These are phyloP conservation scores for Gulo gulo DNA, from an alignment of 2,113 vertebrate species.

Conservation along the genomic window DNA sequence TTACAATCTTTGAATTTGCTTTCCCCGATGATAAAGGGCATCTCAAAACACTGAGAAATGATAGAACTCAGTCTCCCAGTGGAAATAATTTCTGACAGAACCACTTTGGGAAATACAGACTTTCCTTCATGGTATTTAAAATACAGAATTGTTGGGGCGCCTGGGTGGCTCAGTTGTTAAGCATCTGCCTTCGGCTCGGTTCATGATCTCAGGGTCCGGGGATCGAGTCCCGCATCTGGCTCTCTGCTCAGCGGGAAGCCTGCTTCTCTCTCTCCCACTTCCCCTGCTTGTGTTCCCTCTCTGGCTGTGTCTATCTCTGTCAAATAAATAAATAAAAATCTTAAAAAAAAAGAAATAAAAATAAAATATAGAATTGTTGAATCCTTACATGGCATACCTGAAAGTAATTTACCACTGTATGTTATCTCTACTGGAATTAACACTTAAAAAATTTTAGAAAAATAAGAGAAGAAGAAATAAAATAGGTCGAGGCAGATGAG, in stretches of 20 bases:
- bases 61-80: background rate
- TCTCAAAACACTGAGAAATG: background rate
- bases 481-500: background rate
- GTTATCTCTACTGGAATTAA: background rate
- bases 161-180: no score
- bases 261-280: no score
- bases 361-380: background rate
- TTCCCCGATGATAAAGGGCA: background rate
- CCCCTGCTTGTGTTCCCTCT: no score
- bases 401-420: background rate
- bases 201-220: no score
- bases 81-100: background rate
- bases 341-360: no score
- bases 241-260: no score
- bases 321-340: no score
- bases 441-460: background rate
- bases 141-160: background rate
- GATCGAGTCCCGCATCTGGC: no score
- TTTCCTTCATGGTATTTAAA: background rate
- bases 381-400: background rate
- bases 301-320: no score
- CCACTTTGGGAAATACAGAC: background rate
- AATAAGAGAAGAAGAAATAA: background rate
- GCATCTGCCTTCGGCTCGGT: no score
- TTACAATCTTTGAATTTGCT: background rate